Evolutionary conservation across 2,888 invertebrate genomes (phyloP).

Genomic region (Nysson spinosus): DNA sequence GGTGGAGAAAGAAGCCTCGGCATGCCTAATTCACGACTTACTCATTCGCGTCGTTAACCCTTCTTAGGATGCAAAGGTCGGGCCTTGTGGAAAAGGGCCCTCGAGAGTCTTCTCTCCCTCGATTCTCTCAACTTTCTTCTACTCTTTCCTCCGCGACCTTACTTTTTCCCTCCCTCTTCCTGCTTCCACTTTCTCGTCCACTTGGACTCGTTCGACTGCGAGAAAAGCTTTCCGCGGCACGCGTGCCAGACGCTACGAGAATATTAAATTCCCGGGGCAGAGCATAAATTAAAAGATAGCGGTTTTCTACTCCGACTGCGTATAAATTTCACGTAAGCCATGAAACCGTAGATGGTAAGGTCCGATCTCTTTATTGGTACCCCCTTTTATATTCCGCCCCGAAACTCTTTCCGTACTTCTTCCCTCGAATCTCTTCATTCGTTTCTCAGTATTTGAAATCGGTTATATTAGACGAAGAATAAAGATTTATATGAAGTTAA

Average conservation of each 20-base stretch:
- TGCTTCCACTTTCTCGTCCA: background rate
- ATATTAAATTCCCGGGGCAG: slow-evolving; percentile 74
- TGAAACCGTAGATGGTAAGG: slow-evolving; percentile 6
- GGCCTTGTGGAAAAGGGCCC: slow-evolving; percentile 61
- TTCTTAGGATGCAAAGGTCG: slow-evolving; percentile 67
- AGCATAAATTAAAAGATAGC: slow-evolving; percentile 76
- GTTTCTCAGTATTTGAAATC: no score
- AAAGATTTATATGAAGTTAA: no score
- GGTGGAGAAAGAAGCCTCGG: background rate
- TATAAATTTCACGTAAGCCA: slow-evolving; percentile 62
- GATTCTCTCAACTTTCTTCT: background rate
- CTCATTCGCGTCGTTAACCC: slow-evolving; percentile 60
- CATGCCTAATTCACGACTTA: slow-evolving; percentile 46
- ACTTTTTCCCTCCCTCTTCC: slow-evolving; percentile 16
- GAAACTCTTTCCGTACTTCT: no score
- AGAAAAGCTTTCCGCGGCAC: slow-evolving; percentile 58
- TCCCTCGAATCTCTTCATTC: no score
- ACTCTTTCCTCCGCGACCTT: background rate
- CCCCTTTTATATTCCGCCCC: slow-evolving; percentile 30
- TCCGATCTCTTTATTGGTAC: background rate
- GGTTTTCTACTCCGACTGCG: slow-evolving; percentile 65
- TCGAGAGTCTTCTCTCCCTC: slow-evolving; percentile 49
- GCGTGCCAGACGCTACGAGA: slow-evolving; percentile 69
- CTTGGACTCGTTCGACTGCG: slow-evolving; percentile 29
- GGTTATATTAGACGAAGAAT: no score